phyloP scores from a whole-genome alignment of 2,797 vertebrate species.

The Remorina albescens region DNA sequence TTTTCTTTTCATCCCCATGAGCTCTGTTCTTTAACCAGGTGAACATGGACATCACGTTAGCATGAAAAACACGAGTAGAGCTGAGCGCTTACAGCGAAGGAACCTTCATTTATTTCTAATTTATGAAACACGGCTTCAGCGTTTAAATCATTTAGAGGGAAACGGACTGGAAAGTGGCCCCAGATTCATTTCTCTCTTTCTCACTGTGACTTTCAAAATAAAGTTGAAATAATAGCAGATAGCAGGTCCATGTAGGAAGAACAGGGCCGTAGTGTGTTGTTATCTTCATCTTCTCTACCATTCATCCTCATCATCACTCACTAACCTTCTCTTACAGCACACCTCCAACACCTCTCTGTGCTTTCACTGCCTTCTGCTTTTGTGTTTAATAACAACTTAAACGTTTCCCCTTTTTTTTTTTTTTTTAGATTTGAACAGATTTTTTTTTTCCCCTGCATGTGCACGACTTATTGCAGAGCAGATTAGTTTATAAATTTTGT shows the following conservation, averaged over 20 bases:
- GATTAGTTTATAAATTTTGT: accelerated
- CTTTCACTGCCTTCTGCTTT: slow-evolving; percentile 1
- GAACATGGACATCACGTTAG: neutral
- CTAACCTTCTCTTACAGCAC: slow-evolving; percentile 45
- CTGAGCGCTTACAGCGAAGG: too few species aligned
- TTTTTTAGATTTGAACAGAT: neutral
- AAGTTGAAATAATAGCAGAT: too few species aligned
- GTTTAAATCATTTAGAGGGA: too few species aligned
- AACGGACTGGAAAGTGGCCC: too few species aligned
- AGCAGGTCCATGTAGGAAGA: slow-evolving; percentile 16
- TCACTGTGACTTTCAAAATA: too few species aligned
- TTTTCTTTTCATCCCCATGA: neutral
- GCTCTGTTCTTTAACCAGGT: slow-evolving; percentile 27
- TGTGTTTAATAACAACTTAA: neutral
- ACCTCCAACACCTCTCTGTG: slow-evolving; percentile 8
- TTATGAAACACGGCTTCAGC: too few species aligned
- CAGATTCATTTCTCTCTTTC: too few species aligned
- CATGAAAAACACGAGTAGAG: neutral
- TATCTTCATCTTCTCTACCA: neutral
- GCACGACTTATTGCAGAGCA: neutral
- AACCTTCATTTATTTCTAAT: too few species aligned
- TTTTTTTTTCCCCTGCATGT: slow-evolving; percentile 6
- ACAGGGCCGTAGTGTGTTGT: neutral
- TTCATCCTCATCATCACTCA: slow-evolving; percentile 1
- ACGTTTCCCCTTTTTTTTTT: neutral